phyloP scores from a whole-genome alignment of 1,140 invertebrate genomes.

The Lethrus apterus region DNA sequence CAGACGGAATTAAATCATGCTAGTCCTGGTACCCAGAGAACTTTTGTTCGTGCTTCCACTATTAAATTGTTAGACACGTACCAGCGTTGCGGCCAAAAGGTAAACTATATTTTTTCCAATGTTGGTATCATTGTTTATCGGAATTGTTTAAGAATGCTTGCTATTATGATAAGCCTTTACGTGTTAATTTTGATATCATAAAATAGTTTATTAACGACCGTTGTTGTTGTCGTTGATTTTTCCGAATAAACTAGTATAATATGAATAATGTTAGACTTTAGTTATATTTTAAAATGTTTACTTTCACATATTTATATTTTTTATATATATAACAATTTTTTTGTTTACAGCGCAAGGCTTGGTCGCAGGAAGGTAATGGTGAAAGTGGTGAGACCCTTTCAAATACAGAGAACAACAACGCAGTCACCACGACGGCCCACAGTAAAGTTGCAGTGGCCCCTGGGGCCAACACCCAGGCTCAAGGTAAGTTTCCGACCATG shows the following conservation, averaged over 20 bases:
- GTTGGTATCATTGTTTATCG: too few species aligned
- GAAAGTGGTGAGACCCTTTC: conserved; percentile 39
- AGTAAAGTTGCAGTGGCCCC: conserved; percentile 59
- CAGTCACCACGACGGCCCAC: conserved; percentile 68
- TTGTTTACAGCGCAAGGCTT: conserved; percentile 56
- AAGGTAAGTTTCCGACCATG: conserved; percentile 44
- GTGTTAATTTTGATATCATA: too few species aligned
- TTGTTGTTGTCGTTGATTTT: too few species aligned
- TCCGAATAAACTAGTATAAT: too few species aligned
- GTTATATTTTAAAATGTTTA: too few species aligned
- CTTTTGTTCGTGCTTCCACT: conserved; percentile 60
- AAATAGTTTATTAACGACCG: too few species aligned
- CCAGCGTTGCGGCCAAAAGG: conserved; percentile 62
- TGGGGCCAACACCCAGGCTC: conserved; percentile 60
- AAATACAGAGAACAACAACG: conserved; percentile 31
- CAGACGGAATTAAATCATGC: conserved; percentile 31
- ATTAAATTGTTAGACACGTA: conserved; percentile 67
- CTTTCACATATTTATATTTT: too few species aligned
- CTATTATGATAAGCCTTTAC: too few species aligned
- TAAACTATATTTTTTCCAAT: too few species aligned
- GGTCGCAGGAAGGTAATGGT: conserved; percentile 56
- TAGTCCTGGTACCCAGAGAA: conserved; percentile 47
- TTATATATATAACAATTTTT: too few species aligned
- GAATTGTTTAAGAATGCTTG: too few species aligned
- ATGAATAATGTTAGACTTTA: too few species aligned